Base-by-base conservation (phyloP, 2,113 vertebrate species). In the Amblyopsis rosae region DNA sequence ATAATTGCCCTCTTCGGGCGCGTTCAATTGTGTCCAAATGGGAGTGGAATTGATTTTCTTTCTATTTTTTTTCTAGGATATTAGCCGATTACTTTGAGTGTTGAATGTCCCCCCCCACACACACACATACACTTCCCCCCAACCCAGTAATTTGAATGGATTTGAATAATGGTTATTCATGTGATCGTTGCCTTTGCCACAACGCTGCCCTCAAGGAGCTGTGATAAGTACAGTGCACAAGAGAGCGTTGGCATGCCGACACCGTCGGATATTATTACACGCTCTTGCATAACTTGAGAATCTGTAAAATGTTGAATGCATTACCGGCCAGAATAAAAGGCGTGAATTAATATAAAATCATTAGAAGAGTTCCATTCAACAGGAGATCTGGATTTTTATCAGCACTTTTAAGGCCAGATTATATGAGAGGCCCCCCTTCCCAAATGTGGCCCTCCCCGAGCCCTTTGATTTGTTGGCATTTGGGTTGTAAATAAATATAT, bases 161-260 rank as follows among this genome's bases (percentile, higher is more conserved):
- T 93, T 92, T 93, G 89, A 93, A 93, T 93, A 93, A 92, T 93
- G 91, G 87, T 89, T 88, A 89, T 90, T 90, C 86, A 85, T 92
- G 90, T 92, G 89, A 90, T 92, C 89, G 91, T 91, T 91, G 86
- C 86, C 79, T 88, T 82, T 77, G 68, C 84, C 70, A 74, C 79
- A 19, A 82, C 62, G 73, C 82, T 81, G 76, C 86, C 88, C 87
- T 87, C 69, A 82, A 88, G 90, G 87, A 87, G 81, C 79, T 67
- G 80, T 77, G 85, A 86, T 86, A 84, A 87, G 81, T 81, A 71
- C 63, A 67, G 65, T 13, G 69, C 80, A 63, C 50, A 55, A 35
- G 65, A 60, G 51, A 73, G 76, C 51, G 83, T 84, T 65, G 76
- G 76, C 76, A 66, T 56, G 83, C 56, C 3, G 7, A 16, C 68